Percentiles rank a stretch among this genome's conserved stretches.
These are phyloP conservation scores for Todus mexicanus DNA, from an alignment of 2,797 vertebrate species.

Conservation along the genomic window DNA sequence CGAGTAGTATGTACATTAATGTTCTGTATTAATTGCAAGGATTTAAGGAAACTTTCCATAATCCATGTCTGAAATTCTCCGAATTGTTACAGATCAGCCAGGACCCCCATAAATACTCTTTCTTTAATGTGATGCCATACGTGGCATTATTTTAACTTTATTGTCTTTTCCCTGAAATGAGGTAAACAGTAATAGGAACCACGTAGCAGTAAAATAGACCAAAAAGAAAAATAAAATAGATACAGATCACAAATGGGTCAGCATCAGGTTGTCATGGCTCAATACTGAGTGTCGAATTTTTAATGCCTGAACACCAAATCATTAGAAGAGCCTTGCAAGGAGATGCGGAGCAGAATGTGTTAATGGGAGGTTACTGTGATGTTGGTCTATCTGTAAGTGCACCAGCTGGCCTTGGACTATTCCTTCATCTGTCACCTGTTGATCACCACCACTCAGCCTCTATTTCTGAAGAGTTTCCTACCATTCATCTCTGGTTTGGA, in stretches of 20 bases:
- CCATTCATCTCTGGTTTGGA: not conserved
- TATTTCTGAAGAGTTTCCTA: not conserved
- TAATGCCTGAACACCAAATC: not conserved
- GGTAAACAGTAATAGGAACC: not conserved
- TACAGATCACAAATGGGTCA: not conserved
- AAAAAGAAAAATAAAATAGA: not conserved
- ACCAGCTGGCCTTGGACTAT: not conserved
- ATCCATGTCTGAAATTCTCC: not conserved
- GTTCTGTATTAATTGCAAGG: not conserved
- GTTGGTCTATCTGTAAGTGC: not conserved
- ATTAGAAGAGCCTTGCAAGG: not conserved
- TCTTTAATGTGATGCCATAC: not conserved
- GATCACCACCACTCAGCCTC: not conserved
- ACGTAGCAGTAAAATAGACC: not conserved
- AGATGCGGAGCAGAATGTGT: not conserved
- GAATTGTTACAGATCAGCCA: not conserved
- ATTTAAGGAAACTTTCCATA: not conserved
- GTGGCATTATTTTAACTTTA: not conserved
- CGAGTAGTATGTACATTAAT: not conserved
- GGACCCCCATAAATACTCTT: not conserved
- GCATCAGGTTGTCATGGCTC: not conserved
- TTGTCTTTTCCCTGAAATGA: too few species aligned
- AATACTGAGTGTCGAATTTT: not conserved
- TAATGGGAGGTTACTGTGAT: not conserved
- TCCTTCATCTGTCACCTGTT: not conserved